Conservation (phyloP, 1,140 invertebrate species). For the Diabrotica undecimpunctata region DNA sequence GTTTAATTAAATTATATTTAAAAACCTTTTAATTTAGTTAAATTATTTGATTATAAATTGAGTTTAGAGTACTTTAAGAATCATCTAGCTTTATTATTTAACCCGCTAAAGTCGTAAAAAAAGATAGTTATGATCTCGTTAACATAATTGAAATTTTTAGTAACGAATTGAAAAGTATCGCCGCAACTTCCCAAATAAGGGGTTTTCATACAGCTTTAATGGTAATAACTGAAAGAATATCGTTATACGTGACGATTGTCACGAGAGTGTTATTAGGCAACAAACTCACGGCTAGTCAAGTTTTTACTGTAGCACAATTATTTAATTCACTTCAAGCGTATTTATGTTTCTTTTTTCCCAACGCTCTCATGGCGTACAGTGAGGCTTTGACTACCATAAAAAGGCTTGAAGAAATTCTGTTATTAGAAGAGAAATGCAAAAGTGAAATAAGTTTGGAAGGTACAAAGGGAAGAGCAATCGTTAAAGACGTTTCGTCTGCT, state of each 20-base stretch:
- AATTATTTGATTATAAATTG: no score
- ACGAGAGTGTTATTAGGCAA: conserved; percentile 62
- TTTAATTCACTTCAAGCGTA: conserved; percentile 69
- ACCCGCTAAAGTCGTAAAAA: no score
- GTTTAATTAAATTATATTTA: not conserved
- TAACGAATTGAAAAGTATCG: conserved; percentile 63
- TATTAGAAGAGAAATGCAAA: conserved; percentile 51
- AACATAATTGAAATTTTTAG: conserved; percentile 43
- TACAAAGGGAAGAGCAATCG: conserved; percentile 42
- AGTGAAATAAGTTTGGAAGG: not conserved
- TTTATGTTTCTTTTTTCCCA: conserved; percentile 69
- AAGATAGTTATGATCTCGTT: no score
- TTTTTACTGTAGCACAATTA: conserved; percentile 71
- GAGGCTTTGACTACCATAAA: conserved; percentile 63
- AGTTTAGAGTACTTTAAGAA: no score
- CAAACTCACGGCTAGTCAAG: conserved; percentile 60
- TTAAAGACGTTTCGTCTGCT: conserved; percentile 55
- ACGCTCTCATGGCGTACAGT: conserved; percentile 34
- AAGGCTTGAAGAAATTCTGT: conserved; percentile 57
- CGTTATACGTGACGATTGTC: conserved; percentile 69
- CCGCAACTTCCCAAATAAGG: conserved; percentile 65
- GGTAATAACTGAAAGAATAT: conserved; percentile 66
- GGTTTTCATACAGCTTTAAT: conserved; percentile 64
- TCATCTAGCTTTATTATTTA: no score
- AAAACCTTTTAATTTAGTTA: no score